These are phyloP conservation scores for Charadrius vociferus DNA, from an alignment of 2,113 vertebrate genomes.

Conservation along the genomic window DNA sequence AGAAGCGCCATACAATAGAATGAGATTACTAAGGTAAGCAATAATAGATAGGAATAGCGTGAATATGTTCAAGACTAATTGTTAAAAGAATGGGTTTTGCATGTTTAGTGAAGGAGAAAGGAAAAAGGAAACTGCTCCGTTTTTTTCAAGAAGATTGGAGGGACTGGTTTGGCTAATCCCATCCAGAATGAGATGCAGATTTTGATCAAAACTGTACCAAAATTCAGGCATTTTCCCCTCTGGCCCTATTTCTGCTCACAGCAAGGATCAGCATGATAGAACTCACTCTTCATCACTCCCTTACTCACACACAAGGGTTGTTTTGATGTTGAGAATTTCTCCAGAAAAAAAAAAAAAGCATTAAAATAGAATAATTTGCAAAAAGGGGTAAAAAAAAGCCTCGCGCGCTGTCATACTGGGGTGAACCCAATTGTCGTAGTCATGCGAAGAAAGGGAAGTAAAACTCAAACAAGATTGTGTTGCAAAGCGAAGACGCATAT, in stretches of 20 bases:
- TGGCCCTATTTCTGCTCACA: neutral
- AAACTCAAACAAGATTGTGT: neutral
- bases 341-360: neutral
- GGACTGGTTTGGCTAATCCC: neutral
- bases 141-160: neutral
- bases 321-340: neutral
- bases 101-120: neutral
- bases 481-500: neutral
- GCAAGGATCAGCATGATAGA: neutral
- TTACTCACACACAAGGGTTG: neutral
- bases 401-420: neutral
- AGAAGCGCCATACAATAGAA: neutral
- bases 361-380: neutral
- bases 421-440: neutral
- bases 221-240: neutral
- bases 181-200: neutral
- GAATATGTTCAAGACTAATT: neutral
- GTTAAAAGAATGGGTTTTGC: neutral
- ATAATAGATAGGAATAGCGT: neutral
- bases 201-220: neutral
- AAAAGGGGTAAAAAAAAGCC: neutral
- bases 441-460: neutral
- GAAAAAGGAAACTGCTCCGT: neutral
- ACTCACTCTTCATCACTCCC: neutral
- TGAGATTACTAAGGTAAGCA: neutral